These are phyloP conservation scores for Pelusios castaneus DNA, from an alignment of 2,113 vertebrate species.

Conservation along the genomic window DNA sequence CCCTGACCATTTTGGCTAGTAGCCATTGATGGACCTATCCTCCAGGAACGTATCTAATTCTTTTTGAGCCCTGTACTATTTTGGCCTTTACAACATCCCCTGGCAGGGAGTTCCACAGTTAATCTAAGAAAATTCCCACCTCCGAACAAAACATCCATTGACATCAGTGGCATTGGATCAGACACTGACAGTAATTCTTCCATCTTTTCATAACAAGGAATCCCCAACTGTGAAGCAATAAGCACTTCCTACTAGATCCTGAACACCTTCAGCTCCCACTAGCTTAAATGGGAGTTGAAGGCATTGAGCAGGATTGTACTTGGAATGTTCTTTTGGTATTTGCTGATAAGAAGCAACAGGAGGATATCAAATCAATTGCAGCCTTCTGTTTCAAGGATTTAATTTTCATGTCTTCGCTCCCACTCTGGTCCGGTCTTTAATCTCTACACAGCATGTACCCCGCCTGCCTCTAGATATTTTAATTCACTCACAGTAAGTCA, in stretches of 20 bases:
- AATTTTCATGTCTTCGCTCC: conserved; percentile 57
- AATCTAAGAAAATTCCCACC: neutral
- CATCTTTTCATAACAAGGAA: neutral
- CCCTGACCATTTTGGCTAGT: neutral
- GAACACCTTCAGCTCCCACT: neutral
- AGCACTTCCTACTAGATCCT: neutral
- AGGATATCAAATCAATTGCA: conserved; percentile 57
- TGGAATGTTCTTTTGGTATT: neutral
- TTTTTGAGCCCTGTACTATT: neutral
- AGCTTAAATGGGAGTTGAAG: neutral
- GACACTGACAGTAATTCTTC: neutral
- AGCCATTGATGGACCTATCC: neutral
- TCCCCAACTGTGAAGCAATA: neutral
- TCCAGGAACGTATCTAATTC: neutral
- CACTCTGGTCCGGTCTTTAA: conserved; percentile 60
- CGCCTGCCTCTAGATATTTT: conserved; percentile 70
- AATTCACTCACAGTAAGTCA: conserved; percentile 69
- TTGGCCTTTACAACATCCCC: neutral
- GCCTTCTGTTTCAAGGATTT: conserved; percentile 59
- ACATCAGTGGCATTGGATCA: neutral
- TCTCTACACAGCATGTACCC: conserved; percentile 67
- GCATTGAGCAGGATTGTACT: neutral
- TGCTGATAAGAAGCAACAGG: neutral
- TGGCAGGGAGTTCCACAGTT: neutral
- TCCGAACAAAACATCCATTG: neutral